These are phyloP conservation scores for Idaea biselata DNA, from an alignment of 2,888 invertebrate genomes.

Conservation along the genomic window DNA sequence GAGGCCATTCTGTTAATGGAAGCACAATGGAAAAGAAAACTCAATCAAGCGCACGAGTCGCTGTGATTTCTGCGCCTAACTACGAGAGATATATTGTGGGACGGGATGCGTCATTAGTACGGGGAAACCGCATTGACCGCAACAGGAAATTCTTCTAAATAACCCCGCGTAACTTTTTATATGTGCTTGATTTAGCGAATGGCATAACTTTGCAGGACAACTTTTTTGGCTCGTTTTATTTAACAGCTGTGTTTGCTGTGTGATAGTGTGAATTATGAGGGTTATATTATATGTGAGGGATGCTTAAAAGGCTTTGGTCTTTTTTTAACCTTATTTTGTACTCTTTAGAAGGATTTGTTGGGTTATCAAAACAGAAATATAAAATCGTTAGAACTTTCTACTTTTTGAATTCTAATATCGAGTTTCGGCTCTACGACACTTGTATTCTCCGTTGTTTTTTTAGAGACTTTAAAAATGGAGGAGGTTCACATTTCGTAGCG, in stretches of 20 bases:
- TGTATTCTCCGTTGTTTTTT: too few relatives aligned
- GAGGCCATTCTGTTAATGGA: constrained; percentile 76
- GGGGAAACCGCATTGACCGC: constrained; percentile 57
- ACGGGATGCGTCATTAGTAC: constrained; percentile 67
- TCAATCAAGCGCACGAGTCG: constrained; percentile 75
- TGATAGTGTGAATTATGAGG: background rate
- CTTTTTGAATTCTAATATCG: too few relatives aligned
- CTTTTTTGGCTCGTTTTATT: constrained; percentile 42
- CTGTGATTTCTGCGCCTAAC: constrained; percentile 77
- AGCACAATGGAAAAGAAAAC: constrained; percentile 76
- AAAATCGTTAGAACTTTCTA: too few relatives aligned
- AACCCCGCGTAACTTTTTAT: constrained; percentile 64
- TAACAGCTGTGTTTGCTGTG: constrained; percentile 12
- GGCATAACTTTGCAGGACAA: constrained; percentile 39
- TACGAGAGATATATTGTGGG: constrained; percentile 73
- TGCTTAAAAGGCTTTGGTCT: constrained; percentile 3
- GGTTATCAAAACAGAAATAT: too few relatives aligned
- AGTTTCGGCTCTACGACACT: too few relatives aligned
- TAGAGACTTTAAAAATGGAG: too few relatives aligned
- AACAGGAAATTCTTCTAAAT: constrained; percentile 58
- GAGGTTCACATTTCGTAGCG: too few relatives aligned
- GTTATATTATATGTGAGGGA: background rate
- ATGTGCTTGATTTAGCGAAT: constrained; percentile 57
- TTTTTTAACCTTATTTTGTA: constrained; percentile 12
- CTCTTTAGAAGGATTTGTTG: too few relatives aligned